Percentiles rank a stretch among this genome's conserved stretches.
These are phyloP conservation scores for Spea multiplicata DNA, from an alignment of 2,113 vertebrate species.

Conservation along the genomic window DNA sequence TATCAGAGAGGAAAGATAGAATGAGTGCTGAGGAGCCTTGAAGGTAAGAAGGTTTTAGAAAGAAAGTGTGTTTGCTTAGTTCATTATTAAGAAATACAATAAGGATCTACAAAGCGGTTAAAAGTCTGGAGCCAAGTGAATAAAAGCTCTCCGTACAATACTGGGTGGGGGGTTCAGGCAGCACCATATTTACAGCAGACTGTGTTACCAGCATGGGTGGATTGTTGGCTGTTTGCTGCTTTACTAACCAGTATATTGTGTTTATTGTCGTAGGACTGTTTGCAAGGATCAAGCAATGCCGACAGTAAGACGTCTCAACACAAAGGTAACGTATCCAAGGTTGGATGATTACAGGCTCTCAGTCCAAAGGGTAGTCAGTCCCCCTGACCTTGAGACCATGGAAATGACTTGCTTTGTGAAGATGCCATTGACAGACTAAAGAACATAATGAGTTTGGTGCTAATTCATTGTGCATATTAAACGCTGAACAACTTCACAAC, in stretches of 20 bases:
- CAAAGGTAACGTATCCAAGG: slow-evolving; percentile 63
- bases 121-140: no score
- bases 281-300: slow-evolving; percentile 70
- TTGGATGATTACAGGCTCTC: slow-evolving; percentile 28
- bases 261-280: slow-evolving; percentile 76
- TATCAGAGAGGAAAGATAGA: no score
- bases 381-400: slow-evolving; percentile 39
- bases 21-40: no score
- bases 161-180: neutral
- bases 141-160: neutral
- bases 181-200: slow-evolving; percentile 4
- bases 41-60: no score
- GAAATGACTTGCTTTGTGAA: slow-evolving; percentile 32
- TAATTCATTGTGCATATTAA: slow-evolving; percentile 43
- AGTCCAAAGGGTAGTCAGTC: slow-evolving; percentile 21
- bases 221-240: slow-evolving; percentile 34
- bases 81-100: no score
- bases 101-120: no score
- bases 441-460: slow-evolving; percentile 34
- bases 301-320: slow-evolving; percentile 70
- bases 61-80: no score
- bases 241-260: slow-evolving; percentile 29
- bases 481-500: slow-evolving; percentile 37
- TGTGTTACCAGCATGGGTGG: slow-evolving; percentile 11
- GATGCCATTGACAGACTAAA: slow-evolving; percentile 36